phyloP scores from a whole-genome alignment of 2,113 vertebrate species.

The Eublepharis macularius region DNA sequence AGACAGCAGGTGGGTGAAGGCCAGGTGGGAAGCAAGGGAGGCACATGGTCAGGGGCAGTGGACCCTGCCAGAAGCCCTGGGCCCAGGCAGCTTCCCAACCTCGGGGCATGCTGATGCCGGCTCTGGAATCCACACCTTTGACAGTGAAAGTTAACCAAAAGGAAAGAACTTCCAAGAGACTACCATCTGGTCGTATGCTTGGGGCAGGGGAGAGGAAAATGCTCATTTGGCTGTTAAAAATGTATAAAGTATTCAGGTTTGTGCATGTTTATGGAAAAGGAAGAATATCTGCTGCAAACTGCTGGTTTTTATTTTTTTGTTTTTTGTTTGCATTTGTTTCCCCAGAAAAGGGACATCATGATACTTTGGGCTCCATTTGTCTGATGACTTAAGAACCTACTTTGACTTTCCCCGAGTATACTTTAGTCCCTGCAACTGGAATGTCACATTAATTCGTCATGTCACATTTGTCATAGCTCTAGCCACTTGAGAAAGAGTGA shows the following conservation, averaged over 20 bases:
- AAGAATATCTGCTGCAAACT: not conserved
- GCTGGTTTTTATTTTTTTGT: not conserved
- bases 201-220: too few species aligned
- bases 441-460: not conserved
- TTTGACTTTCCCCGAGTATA: not conserved
- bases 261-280: not conserved
- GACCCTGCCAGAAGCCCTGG: too few species aligned
- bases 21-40: too few species aligned
- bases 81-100: too few species aligned
- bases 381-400: not conserved
- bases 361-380: not conserved
- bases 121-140: not conserved
- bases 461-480: conserved; percentile 11
- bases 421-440: not conserved
- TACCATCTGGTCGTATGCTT: not conserved
- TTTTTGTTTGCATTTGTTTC: too few species aligned
- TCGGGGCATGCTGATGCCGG: too few species aligned
- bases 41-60: too few species aligned
- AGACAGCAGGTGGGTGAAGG: too few species aligned
- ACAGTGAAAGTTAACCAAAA: not conserved
- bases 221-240: not conserved
- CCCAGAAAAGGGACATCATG: not conserved
- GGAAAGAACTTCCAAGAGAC: not conserved
- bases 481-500: not conserved
- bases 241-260: not conserved